Evolutionary conservation across 2,888 invertebrate species (phyloP), one percentile per base, ranked within the genome.

Genomic region (Hylaea fasciaria): DNA sequence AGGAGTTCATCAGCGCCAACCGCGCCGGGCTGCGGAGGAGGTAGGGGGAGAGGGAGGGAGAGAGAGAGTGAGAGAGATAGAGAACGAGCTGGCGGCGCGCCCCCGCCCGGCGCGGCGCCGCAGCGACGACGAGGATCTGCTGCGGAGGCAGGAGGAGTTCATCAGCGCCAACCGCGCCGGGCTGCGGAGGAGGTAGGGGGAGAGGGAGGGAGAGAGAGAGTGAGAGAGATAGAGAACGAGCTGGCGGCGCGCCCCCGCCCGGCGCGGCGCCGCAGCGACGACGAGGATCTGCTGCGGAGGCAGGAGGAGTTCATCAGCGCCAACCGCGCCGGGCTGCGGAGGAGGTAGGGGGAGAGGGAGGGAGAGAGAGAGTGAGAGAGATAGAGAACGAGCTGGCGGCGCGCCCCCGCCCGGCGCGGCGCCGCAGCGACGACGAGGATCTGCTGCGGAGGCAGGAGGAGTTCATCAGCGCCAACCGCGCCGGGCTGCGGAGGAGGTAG

Each of bases 231-330:
- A 35, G 87, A 87, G 76, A 92, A 92, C 55, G 92, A 92, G 8
- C 39, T 91, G 46, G 87, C 83, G 0, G 76, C 73, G 0, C 59
- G 61, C 0, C 22, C 22, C 22, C 22, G 22, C 22, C 51, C 70
- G 3, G 47, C 69, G 14, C 66, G 28, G 17, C 44, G 78, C 0
- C 68, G 81, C 37, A n/a, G 70, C 37, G 80, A 78, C 0, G 91
- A 91, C 2, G 86, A 86, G 10, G 88, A 91, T 16, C 64, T 92
- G 56, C 69, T 88, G 66, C 62, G 91, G 1, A 64, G 87, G 0
- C 93, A 93, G 74, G 92, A 92, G 74, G 90, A 91, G 80, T 93
- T 93, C 76, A 93, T 93, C 50, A 85, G 82, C 66, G 90, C 89
- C 10, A 93, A 92, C 74, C 66, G 91, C 10, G 89, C 89, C 0